Conservation (phyloP, 2,113 vertebrate species). For the Mirza zaza region DNA sequence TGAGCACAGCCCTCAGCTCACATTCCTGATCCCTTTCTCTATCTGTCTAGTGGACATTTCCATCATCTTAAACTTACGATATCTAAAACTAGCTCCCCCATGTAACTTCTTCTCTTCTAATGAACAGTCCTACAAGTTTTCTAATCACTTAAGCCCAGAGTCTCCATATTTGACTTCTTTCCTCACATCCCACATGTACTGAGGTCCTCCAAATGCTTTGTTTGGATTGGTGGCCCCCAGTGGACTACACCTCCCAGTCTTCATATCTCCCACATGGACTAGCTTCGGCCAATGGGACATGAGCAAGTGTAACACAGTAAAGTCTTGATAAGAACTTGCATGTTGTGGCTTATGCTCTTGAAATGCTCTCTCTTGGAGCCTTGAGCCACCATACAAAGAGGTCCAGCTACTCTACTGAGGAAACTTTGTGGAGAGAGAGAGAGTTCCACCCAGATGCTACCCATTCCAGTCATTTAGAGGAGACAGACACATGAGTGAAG, state of each 20-base stretch:
- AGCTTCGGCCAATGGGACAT: not conserved
- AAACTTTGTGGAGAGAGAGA: not conserved
- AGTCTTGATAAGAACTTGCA: not conserved
- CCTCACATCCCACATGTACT: not conserved
- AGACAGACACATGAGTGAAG: not conserved
- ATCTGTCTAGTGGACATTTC: not conserved
- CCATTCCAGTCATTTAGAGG: not conserved
- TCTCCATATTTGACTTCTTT: not conserved
- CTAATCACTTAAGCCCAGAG: not conserved
- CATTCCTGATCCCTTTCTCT: not conserved
- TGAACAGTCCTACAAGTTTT: not conserved
- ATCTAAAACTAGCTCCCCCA: not conserved
- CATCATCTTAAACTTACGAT: not conserved
- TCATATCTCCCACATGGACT: not conserved
- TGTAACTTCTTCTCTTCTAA: not conserved
- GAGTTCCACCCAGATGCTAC: not conserved
- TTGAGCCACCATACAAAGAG: not conserved
- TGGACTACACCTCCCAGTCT: not conserved
- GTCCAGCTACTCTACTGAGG: not conserved
- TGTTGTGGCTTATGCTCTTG: not conserved
- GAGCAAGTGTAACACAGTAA: not conserved
- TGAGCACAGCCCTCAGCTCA: not conserved
- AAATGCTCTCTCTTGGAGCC: not conserved
- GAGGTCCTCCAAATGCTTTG: not conserved
- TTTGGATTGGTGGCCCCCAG: not conserved